Evolutionary conservation across 1,140 invertebrate species (phyloP), one percentile per base, ranked within the genome.

Genomic region (Drosophila ambigua): DNA sequence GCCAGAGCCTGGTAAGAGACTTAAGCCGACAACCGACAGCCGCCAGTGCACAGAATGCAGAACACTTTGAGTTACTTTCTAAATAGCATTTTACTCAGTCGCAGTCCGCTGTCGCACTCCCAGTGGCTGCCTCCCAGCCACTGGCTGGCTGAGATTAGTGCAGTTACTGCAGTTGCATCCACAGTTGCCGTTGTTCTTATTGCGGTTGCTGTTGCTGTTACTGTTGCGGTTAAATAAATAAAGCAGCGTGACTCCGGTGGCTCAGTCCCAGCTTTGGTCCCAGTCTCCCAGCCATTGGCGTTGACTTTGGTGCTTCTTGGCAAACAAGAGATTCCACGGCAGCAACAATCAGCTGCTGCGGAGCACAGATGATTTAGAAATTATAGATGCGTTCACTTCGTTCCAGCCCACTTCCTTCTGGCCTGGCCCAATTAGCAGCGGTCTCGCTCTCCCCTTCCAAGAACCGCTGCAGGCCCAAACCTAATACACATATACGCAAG

Each of bases 141-240:
- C 31, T 69, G 64, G 50, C 43, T 58, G 51, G 53, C 55, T 49
- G 43, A 72, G 67, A 72, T 72, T 72, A 72, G 68, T 65, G 72
- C 72, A 74, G 72, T 73, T 74, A 60, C 41, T 61, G 46, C 65
- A 65, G 71, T 69, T 62, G 68, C 55, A 57, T 60, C 57, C 61
- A 60, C 55, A 62, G 78, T 63, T 78, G 68, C 73, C 73, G 81
- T 85, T 84, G 82, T 85, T 85, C 82, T 87, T 87, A 81, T 85
- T 85, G 81, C 82, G 81, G 81, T 85, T 83, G 74, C 64, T 58
- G 64, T 68, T 68, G 76, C 64, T 69, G 67, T 69, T 69, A 72
- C 67, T 82, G 68, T 85, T 85, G 82, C 82, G 82, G 82, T 85
- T 84, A 87, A 87, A 82, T 85, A 85, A 85, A 82, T 85, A 85